A percentile compares a stretch with the other conserved stretches of the same genome.
phyloP scores from a whole-genome alignment of 2,888 invertebrate species.

The Steinernema scapterisci region DNA sequence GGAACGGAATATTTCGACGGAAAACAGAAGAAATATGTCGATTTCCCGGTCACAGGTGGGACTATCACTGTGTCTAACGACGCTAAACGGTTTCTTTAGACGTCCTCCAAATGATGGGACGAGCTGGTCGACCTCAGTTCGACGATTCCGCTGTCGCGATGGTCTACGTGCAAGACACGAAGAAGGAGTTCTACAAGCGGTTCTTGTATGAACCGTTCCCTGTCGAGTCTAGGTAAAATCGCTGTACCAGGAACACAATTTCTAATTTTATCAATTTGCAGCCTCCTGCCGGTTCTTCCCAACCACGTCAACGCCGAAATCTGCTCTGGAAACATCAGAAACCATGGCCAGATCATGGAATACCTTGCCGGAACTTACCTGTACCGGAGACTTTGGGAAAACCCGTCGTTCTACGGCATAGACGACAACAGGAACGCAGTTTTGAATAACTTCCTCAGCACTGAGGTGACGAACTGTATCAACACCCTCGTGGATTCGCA shows the following conservation, averaged over 20 bases:
- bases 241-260: slow-evolving; percentile 69
- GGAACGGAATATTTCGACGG: slow-evolving; percentile 99
- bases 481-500: slow-evolving; percentile 77
- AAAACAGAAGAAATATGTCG: slow-evolving; percentile 91
- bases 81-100: slow-evolving; percentile 72
- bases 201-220: slow-evolving; percentile 99
- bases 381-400: slow-evolving; percentile 77
- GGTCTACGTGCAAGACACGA: slow-evolving; percentile 80
- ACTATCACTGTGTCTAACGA: not conserved
- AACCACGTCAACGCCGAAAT: slow-evolving; percentile 96
- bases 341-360: slow-evolving; percentile 88
- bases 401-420: slow-evolving; percentile 77
- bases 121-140: slow-evolving; percentile 95
- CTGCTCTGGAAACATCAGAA: slow-evolving; percentile 88
- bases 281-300: slow-evolving; percentile 83
- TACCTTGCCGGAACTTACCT: slow-evolving; percentile 99
- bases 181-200: slow-evolving; percentile 95
- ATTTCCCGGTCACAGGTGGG: slow-evolving; percentile 90
- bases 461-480: slow-evolving; percentile 80
- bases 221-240: slow-evolving; percentile 96
- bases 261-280: slow-evolving; percentile 68
- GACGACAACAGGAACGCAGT: slow-evolving; percentile 73
- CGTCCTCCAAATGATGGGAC: slow-evolving; percentile 99
- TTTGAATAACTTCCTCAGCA: slow-evolving; percentile 77
- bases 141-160: slow-evolving; percentile 81